phyloP scores from a whole-genome alignment of 2,888 invertebrate species.

The Temnothorax ravouxi region DNA sequence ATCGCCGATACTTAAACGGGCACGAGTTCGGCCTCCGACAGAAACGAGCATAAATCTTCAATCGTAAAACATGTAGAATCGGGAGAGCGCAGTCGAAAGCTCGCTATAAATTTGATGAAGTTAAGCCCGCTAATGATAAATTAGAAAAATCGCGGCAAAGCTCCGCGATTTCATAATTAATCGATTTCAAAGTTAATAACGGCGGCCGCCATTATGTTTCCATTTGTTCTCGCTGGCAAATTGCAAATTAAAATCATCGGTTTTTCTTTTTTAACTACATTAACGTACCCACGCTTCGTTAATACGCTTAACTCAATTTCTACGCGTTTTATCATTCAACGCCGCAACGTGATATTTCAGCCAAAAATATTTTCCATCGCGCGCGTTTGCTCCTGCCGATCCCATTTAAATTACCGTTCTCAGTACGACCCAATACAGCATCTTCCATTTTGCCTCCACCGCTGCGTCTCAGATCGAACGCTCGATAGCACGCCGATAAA shows the following conservation, averaged over 20 bases:
- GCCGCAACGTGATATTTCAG: slow-evolving; percentile 17
- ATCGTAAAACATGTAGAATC: slow-evolving; percentile 25
- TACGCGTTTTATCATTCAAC: slow-evolving; percentile 11
- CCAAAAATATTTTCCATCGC: slow-evolving; percentile 41
- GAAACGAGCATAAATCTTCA: slow-evolving; percentile 28
- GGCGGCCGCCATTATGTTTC: neutral
- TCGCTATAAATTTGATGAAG: slow-evolving; percentile 30
- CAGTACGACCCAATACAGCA: slow-evolving; percentile 28
- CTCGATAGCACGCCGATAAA: slow-evolving; percentile 74
- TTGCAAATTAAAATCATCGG: slow-evolving; percentile 18
- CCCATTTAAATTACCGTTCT: slow-evolving; percentile 49
- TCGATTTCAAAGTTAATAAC: slow-evolving; percentile 16
- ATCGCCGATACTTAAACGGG: slow-evolving; percentile 30
- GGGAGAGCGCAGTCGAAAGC: neutral
- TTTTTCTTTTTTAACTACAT: slow-evolving; percentile 12
- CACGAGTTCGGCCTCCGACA: neutral
- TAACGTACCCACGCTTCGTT: neutral
- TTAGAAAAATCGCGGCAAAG: slow-evolving; percentile 20
- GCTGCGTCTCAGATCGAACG: slow-evolving; percentile 59
- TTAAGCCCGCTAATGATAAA: slow-evolving; percentile 40
- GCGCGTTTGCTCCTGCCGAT: neutral
- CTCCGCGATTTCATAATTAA: too few relatives aligned
- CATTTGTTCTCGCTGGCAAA: neutral
- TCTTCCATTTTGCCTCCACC: slow-evolving; percentile 36
- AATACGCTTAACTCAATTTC: slow-evolving; percentile 39